Evolutionary conservation across 2,888 invertebrate genomes (phyloP), one percentile per base, ranked within the genome.

Genomic region (Mellilla xanthometata): DNA sequence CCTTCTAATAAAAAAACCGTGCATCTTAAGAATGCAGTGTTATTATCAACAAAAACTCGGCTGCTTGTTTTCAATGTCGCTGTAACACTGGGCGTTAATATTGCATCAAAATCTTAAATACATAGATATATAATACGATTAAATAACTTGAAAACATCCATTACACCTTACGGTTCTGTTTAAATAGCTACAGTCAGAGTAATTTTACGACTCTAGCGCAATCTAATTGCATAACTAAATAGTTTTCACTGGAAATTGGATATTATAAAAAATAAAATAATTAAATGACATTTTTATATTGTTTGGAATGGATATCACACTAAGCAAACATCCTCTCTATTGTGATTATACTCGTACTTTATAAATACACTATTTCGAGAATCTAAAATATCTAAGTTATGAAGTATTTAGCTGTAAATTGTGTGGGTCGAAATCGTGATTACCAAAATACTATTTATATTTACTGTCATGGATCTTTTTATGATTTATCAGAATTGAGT

Each of bases 291-390:
- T 63, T 60, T 63, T 34, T 32, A 73, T 66, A 72, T 66, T 65
- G 44, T 62, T 80, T 81, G 82, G 84, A 85, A 87, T 84, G 87
- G 85, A 88, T 86, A 87, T 82, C 87, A 88, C 88, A 88, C 85
- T 80, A 81, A 83, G 78, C 77, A 72, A 67, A 72, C 72, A 72
- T 70, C 81, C 81, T 82, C 81, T 84, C 80, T 69, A 68, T 53
- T 50, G 40, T 8, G 24, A 8, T 24, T 24, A 24, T n/a, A 19
- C 31, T 29, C 19, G 30, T 58, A 58, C 53, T 63, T 56, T 54
- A 54, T 56, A 38, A 35, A 39, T 39, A 55, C 52, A 56, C 60
- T 60, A 39, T 46, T 52, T 60, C 46, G 43, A 50, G 54, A 57
- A 48, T 61, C 43, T 54, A 61, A 55, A 56, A 58, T 24, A 24